Conservation (phyloP, 2,113 vertebrate genomes). For the Ursus arctos region DNA sequence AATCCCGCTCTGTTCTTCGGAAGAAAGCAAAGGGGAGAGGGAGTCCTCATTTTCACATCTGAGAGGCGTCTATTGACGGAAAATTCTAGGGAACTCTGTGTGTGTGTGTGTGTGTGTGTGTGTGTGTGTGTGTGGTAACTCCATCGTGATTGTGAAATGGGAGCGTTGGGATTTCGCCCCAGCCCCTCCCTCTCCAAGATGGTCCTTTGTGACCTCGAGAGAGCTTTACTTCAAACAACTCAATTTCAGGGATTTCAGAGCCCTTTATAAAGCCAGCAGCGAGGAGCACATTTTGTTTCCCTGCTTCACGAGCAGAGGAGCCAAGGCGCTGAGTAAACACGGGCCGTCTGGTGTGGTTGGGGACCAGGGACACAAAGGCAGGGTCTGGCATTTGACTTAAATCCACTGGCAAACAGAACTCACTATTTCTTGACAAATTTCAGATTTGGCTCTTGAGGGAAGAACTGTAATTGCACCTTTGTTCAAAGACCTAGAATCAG, state of each 20-base stretch:
- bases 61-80: neutral
- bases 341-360: neutral
- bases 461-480: neutral
- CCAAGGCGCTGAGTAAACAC: neutral
- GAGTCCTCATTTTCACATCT: neutral
- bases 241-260: constrained; percentile 62
- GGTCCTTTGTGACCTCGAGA: constrained; percentile 1
- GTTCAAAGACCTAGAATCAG: constrained; percentile 15
- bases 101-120: neutral
- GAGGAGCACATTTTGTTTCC: neutral
- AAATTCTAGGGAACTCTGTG: neutral
- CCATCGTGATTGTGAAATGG: neutral
- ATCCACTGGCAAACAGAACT: neutral
- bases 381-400: neutral
- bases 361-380: neutral
- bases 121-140: neutral
- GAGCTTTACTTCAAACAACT: constrained; percentile 50
- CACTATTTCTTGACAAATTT: constrained; percentile 21
- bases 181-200: neutral
- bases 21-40: constrained; percentile 15
- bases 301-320: neutral
- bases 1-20: neutral
- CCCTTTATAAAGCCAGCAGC: neutral
- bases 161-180: neutral
- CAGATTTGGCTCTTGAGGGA: constrained; percentile 52